Conservation (phyloP, 2,888 invertebrate genomes). For the Caenorhabditis auriculariae region DNA sequence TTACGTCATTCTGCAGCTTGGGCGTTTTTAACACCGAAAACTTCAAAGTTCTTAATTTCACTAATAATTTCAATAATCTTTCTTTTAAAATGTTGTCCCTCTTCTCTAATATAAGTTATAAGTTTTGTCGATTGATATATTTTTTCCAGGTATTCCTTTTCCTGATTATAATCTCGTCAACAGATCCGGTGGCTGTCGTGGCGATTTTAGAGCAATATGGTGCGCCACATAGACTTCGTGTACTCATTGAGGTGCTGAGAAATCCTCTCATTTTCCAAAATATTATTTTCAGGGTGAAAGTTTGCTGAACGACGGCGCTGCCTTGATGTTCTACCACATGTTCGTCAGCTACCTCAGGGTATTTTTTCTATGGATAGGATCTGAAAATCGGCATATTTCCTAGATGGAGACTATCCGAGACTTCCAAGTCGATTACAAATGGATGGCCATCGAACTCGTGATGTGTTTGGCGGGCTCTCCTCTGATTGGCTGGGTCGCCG, state of each 20-base stretch:
- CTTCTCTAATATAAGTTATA: no score
- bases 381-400: background rate
- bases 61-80: no score
- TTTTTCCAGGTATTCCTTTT: constrained; percentile 65
- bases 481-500: constrained; percentile 6
- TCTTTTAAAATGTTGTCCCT: no score
- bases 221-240: constrained; percentile 40
- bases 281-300: constrained; percentile 65
- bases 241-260: constrained; percentile 63
- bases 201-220: constrained; percentile 66
- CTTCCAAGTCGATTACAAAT: background rate
- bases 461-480: constrained; percentile 19
- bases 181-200: constrained; percentile 68
- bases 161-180: constrained; percentile 66
- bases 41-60: no score
- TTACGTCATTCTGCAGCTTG: no score
- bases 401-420: constrained; percentile 1
- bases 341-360: constrained; percentile 31
- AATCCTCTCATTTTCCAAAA: background rate
- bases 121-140: no score
- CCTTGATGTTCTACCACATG: constrained; percentile 66
- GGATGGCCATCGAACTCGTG: background rate
- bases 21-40: no score
- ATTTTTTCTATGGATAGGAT: constrained; percentile 15
- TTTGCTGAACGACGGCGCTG: constrained; percentile 67